Evolutionary conservation across 2,113 vertebrate genomes (phyloP).

Genomic region (Stigmatopora nigra): DNA sequence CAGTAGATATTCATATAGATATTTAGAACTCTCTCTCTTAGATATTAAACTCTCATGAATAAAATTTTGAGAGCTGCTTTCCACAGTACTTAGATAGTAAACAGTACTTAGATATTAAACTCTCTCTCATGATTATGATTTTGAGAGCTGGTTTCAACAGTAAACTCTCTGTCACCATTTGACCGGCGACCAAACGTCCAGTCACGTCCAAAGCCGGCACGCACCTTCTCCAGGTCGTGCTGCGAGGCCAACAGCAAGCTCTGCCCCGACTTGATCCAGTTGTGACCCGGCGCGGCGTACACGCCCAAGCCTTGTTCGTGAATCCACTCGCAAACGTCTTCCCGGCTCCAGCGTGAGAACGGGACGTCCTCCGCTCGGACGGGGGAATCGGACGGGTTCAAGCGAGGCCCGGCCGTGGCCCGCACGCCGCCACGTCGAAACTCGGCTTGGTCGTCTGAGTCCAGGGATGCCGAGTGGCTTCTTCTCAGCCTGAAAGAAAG

Average conservation of each 20-base stretch:
- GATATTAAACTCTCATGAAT: too few species aligned
- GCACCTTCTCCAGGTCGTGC: constrained; percentile 90
- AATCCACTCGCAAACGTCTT: constrained; percentile 89
- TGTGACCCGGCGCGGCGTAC: constrained; percentile 75
- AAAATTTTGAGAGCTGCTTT: too few species aligned
- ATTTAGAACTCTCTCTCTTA: too few species aligned
- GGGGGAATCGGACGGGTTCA: constrained; percentile 81
- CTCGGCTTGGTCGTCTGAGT: constrained; percentile 80
- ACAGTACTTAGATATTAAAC: too few species aligned
- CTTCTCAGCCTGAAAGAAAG: constrained; percentile 76
- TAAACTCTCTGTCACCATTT: too few species aligned
- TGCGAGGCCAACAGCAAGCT: constrained; percentile 88
- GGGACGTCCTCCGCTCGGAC: constrained; percentile 79
- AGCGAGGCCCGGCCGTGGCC: constrained; percentile 85
- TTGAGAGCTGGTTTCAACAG: too few species aligned
- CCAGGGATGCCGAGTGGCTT: constrained; percentile 90
- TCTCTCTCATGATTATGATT: too few species aligned
- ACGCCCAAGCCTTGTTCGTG: constrained; percentile 84
- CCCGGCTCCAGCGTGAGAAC: constrained; percentile 87
- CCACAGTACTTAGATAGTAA: too few species aligned
- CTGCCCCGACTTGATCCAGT: constrained; percentile 88
- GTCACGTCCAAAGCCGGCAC: too few species aligned
- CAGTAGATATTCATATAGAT: too few species aligned
- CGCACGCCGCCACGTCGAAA: constrained; percentile 91
- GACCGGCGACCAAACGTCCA: too few species aligned